Evolutionary conservation across 2,797 vertebrate genomes (phyloP), one percentile per base, ranked within the genome.

Genomic region (Artibeus jamaicensis): DNA sequence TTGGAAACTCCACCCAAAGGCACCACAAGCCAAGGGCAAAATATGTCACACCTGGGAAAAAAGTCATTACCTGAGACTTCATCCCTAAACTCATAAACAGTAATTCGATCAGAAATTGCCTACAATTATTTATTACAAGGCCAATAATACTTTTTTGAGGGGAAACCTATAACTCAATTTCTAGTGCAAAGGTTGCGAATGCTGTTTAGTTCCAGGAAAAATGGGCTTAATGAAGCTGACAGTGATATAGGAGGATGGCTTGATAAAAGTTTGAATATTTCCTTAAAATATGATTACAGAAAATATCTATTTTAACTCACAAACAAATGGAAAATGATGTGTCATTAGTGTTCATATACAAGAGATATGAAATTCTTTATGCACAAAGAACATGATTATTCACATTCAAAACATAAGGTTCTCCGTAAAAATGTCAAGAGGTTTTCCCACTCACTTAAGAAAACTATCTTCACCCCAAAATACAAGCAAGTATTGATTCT

Each of bases 361-460:
- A 84, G 48, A 89, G 76, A 84, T 65, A 91, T 74, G 71, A 95
- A 82, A 86, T 87, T 91, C 82, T 77, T 96, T 50, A 59, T 48
- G 59, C 88, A 85, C 86, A 91, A 95, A 89, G 78, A 93, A 91
- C 89, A 95, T 91, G 86, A 96, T 48, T 83, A 88, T 94, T 82
- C 59, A 50, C 65, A 85, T 46, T 93, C 68, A 96, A 88, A 93
- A 91, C 44, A 78, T 37, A 88, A 96, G 94, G 71, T 77, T 93
- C 62, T 96, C 89, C 57, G 37, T 83, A 94, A 96, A 96, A 96
- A 98, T 97, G 97, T 97, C 97, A 97, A 97, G 97, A 96, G 96
- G 90, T 97, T 97, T 97, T 93, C 85, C 86, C 91, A 95, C 84
- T 94, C 96, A 93, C 96, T 94, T 93, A 96, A 94, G 88, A 94